Evolutionary conservation across 2,888 invertebrate species (phyloP).

Genomic region (Tortrix viridana): DNA sequence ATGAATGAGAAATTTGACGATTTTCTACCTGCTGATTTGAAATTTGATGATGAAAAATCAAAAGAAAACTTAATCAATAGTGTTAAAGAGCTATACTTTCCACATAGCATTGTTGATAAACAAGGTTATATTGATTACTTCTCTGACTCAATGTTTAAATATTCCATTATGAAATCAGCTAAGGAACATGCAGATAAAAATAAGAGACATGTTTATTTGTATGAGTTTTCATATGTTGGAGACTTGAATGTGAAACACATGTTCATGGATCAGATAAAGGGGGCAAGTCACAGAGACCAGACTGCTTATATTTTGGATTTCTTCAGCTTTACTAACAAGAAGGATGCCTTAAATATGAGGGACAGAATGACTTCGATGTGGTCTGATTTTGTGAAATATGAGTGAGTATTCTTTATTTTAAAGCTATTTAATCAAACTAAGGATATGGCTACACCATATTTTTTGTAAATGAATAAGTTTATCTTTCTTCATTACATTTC

Average conservation of each 20-base stretch:
- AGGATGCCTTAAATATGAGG: conserved; percentile 65
- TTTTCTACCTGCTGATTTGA: conserved; percentile 70
- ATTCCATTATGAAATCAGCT: conserved; percentile 67
- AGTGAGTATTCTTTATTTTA: conserved; percentile 58
- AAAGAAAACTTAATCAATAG: conserved; percentile 54
- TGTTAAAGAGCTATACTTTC: conserved; percentile 65
- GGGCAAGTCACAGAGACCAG: conserved; percentile 77
- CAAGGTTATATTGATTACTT: conserved; percentile 70
- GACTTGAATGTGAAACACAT: conserved; percentile 64
- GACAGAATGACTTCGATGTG: conserved; percentile 73
- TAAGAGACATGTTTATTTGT: conserved; percentile 61
- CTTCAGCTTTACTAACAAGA: conserved; percentile 57
- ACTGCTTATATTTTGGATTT: conserved; percentile 72
- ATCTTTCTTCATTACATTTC: too few species aligned
- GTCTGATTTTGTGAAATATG: conserved; percentile 71
- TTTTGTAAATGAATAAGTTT: too few species aligned
- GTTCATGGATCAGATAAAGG: conserved; percentile 67
- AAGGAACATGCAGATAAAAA: conserved; percentile 59
- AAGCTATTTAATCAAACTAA: background rate
- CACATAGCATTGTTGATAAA: conserved; percentile 57
- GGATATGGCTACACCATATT: too few species aligned
- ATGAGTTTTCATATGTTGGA: conserved; percentile 73
- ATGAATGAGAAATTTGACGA: conserved; percentile 71
- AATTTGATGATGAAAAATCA: conserved; percentile 53
- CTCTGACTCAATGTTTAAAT: conserved; percentile 75